These are phyloP conservation scores for Mormyrus lacerda DNA, from an alignment of 2,113 vertebrate genomes.

Conservation along the genomic window DNA sequence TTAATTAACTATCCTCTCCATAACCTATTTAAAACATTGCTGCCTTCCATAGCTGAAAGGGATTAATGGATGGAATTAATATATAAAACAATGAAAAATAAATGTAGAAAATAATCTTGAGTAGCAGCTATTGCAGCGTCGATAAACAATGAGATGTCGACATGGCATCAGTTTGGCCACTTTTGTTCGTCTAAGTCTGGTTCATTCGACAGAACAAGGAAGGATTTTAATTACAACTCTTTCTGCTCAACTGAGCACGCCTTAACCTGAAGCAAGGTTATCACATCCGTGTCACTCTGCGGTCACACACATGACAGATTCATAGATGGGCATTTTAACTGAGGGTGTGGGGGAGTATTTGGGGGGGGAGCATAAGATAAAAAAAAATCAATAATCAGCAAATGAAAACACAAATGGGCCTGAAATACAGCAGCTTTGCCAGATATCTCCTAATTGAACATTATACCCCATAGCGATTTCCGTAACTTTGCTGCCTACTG, in stretches of 20 bases:
- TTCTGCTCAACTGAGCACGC: slow-evolving; percentile 43
- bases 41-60: slow-evolving; percentile 33
- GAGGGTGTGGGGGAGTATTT: background rate
- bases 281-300: background rate
- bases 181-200: slow-evolving; percentile 31
- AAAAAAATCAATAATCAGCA: background rate
- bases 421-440: background rate
- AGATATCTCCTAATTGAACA: background rate
- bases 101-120: slow-evolving; percentile 19
- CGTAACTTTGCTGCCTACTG: background rate
- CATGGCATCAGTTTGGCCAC: slow-evolving; percentile 2
- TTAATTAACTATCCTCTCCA: slow-evolving; percentile 68
- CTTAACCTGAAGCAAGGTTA: slow-evolving; percentile 26
- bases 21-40: slow-evolving; percentile 46
- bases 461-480: background rate
- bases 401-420: background rate
- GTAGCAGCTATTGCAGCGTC: slow-evolving; percentile 45
- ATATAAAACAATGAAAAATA: slow-evolving; percentile 37
- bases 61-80: slow-evolving; percentile 23
- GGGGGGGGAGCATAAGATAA: background rate
- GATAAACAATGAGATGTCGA: slow-evolving; percentile 21
- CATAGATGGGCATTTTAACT: slow-evolving; percentile 6
- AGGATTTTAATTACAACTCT: slow-evolving; percentile 47
- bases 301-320: background rate
- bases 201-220: slow-evolving; percentile 32